phyloP scores from a whole-genome alignment of 2,888 invertebrate species.

The Kryphioiulus occultus region DNA sequence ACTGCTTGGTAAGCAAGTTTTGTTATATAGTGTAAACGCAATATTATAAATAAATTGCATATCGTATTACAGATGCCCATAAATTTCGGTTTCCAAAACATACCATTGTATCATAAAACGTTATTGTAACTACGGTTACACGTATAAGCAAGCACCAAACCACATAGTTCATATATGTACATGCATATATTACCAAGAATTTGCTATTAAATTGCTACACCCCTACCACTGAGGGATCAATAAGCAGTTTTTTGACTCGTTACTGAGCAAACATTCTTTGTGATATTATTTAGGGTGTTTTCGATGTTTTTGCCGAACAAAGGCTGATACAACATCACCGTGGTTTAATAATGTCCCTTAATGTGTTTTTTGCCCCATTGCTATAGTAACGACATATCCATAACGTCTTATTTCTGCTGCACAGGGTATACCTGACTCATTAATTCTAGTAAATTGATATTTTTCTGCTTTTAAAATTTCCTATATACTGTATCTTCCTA shows the following conservation, averaged over 20 bases:
- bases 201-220: not conserved
- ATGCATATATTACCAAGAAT: conserved; percentile 4
- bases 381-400: conserved; percentile 31
- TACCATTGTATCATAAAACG: too few relatives aligned
- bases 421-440: conserved; percentile 2
- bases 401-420: conserved; percentile 12
- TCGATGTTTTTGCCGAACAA: not conserved
- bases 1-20: too few relatives aligned
- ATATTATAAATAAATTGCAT: too few relatives aligned
- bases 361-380: conserved; percentile 21
- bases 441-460: conserved; percentile 16
- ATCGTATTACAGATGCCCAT: too few relatives aligned
- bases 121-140: too few relatives aligned
- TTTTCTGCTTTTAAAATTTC: not conserved
- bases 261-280: conserved; percentile 18
- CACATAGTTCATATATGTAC: too few relatives aligned
- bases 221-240: not conserved
- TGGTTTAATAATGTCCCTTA: conserved; percentile 18
- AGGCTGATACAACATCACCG: not conserved
- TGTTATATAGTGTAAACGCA: too few relatives aligned
- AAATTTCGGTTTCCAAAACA: too few relatives aligned
- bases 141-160: too few relatives aligned
- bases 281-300: conserved; percentile 19
- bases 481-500: not conserved
- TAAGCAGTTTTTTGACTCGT: not conserved